A percentile compares a stretch with the other conserved stretches of the same genome.
Conservation (phyloP, 2,113 vertebrate species). For the Pteropus alecto region DNA sequence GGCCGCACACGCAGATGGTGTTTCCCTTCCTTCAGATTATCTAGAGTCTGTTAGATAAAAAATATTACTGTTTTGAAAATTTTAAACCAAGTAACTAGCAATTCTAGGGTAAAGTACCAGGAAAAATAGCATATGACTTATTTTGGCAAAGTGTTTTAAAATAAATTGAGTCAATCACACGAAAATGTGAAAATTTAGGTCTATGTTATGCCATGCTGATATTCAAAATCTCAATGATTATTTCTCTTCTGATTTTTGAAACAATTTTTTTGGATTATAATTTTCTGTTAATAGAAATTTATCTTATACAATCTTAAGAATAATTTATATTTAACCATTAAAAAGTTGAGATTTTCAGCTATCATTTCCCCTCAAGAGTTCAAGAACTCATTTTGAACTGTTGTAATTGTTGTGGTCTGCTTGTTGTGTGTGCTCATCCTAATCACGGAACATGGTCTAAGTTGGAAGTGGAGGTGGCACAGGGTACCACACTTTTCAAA, state of each 20-base stretch:
- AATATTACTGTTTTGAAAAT: slow-evolving; percentile 15
- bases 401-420: neutral
- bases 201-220: neutral
- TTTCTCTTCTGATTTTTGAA: slow-evolving; percentile 38
- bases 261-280: slow-evolving; percentile 4
- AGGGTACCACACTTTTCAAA: neutral
- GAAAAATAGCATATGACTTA: neutral
- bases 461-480: neutral
- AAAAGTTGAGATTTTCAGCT: slow-evolving; percentile 40
- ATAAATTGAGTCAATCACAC: slow-evolving; percentile 3
- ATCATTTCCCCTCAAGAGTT: slow-evolving; percentile 8
- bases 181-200: slow-evolving; percentile 13
- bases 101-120: neutral
- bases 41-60: slow-evolving; percentile 77
- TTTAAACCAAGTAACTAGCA: neutral
- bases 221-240: slow-evolving; percentile 29
- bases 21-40: slow-evolving; percentile 81
- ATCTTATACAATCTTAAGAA: neutral
- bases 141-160: slow-evolving; percentile 34
- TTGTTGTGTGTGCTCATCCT: neutral
- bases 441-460: neutral
- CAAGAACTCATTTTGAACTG: neutral
- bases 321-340: slow-evolving; percentile 43
- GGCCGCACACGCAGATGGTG: slow-evolving; percentile 75
- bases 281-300: slow-evolving; percentile 22